Percentiles rank a stretch among this genome's conserved stretches.
phyloP scores from a whole-genome alignment of 2,888 invertebrate genomes.

The Scaptodrosophila latifasciaeformis region DNA sequence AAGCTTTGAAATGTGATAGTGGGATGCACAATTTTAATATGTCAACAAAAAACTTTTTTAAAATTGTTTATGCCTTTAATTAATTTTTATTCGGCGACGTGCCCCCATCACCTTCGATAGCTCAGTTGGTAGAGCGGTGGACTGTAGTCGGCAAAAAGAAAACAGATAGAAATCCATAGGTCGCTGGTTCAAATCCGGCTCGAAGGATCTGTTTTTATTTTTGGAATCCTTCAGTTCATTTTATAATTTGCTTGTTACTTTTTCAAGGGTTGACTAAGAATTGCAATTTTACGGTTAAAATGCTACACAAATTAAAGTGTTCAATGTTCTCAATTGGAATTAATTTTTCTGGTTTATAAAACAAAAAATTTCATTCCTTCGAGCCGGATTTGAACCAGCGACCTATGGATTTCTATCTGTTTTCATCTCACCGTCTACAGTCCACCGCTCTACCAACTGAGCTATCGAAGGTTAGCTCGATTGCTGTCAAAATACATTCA shows the following conservation, averaged over 20 bases:
- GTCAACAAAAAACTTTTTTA: no score
- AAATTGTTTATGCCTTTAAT: no score
- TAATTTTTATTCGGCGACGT: background rate
- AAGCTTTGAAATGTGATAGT: no score
- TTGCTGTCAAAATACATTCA: no score
- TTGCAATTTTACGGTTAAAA: background rate
- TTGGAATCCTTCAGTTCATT: background rate
- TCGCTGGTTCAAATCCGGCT: slow-evolving; percentile 47
- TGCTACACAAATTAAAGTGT: background rate
- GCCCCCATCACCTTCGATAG: slow-evolving; percentile 42
- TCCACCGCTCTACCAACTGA: slow-evolving; percentile 55
- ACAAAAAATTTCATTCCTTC: slow-evolving; percentile 30
- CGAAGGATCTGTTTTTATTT: slow-evolving; percentile 30
- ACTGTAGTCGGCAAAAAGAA: slow-evolving; percentile 32
- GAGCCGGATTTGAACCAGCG: slow-evolving; percentile 54
- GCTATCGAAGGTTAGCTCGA: slow-evolving; percentile 56
- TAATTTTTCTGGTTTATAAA: background rate
- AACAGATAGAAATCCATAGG: slow-evolving; percentile 37
- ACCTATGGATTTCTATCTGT: slow-evolving; percentile 45
- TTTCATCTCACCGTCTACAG: slow-evolving; percentile 32
- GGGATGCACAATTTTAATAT: no score
- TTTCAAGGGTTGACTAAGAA: background rate
- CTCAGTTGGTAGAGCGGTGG: slow-evolving; percentile 55
- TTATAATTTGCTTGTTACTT: background rate
- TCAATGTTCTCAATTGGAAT: background rate